Percentiles rank a stretch among this genome's conserved stretches.
phyloP scores from a whole-genome alignment of 2,113 vertebrate genomes.

The Micronisus gabar region DNA sequence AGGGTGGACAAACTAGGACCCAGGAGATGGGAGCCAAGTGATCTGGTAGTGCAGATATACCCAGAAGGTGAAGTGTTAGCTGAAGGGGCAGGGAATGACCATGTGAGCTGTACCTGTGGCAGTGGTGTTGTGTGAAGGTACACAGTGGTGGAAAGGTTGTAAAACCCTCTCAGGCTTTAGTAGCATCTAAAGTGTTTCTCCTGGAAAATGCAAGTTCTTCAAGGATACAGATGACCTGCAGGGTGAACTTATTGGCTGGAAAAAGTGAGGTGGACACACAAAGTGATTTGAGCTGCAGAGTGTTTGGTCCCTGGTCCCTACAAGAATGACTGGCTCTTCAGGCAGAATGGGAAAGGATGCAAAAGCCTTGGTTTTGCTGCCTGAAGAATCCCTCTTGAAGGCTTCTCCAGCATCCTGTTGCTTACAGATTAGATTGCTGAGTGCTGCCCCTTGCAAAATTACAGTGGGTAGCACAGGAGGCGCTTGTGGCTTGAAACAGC shows the following conservation, averaged over 20 bases:
- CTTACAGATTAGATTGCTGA: not conserved
- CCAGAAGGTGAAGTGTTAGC: not conserved
- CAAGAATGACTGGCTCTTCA: not conserved
- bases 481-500: not conserved
- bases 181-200: not conserved
- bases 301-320: not conserved
- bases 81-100: not conserved
- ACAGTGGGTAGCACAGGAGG: not conserved
- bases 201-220: not conserved
- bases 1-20: not conserved
- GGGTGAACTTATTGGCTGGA: fast-evolving
- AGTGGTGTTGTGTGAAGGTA: not conserved
- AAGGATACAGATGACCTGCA: not conserved
- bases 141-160: not conserved
- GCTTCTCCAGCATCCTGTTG: not conserved
- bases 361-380: not conserved
- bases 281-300: not conserved
- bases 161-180: not conserved
- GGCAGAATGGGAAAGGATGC: not conserved
- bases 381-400: not conserved
- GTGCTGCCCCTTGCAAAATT: not conserved
- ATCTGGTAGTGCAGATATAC: not conserved
- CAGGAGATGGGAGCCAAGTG: not conserved
- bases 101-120: not conserved
- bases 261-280: not conserved